Conservation (phyloP, 2,888 invertebrate genomes). For the Polyommatus icarus region DNA sequence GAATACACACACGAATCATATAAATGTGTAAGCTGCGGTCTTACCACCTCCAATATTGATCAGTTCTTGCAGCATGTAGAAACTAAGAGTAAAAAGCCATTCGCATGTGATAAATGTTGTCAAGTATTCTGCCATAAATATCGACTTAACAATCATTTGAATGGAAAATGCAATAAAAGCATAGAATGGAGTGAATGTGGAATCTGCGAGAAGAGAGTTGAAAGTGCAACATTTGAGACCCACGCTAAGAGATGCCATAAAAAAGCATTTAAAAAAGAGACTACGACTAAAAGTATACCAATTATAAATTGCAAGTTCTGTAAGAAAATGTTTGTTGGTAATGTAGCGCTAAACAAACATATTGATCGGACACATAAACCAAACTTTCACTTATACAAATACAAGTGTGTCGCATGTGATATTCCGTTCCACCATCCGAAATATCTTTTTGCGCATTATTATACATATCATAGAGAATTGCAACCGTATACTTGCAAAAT, state of each 20-base stretch:
- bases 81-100: slow-evolving; percentile 44
- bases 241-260: slow-evolving; percentile 46
- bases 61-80: slow-evolving; percentile 53
- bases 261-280: slow-evolving; percentile 49
- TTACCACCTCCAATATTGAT: slow-evolving; percentile 38
- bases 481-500: slow-evolving; percentile 64
- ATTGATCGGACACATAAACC: slow-evolving; percentile 52
- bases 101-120: slow-evolving; percentile 53
- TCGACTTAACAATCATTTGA: slow-evolving; percentile 46
- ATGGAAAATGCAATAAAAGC: background rate
- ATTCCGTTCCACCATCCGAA: slow-evolving; percentile 62
- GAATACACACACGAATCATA: slow-evolving; percentile 41
- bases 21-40: slow-evolving; percentile 50
- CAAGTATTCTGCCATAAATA: slow-evolving; percentile 47
- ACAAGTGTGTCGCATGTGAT: slow-evolving; percentile 57
- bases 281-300: slow-evolving; percentile 48
- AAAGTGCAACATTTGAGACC: background rate
- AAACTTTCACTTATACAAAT: slow-evolving; percentile 60
- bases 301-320: slow-evolving; percentile 58
- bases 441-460: slow-evolving; percentile 63
- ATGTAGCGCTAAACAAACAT: slow-evolving; percentile 53
- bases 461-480: slow-evolving; percentile 55
- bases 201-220: slow-evolving; percentile 2
- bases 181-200: background rate
- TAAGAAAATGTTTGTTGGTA: slow-evolving; percentile 56